Conservation (phyloP, 2,113 vertebrate genomes). For the Sebastes fasciatus region DNA sequence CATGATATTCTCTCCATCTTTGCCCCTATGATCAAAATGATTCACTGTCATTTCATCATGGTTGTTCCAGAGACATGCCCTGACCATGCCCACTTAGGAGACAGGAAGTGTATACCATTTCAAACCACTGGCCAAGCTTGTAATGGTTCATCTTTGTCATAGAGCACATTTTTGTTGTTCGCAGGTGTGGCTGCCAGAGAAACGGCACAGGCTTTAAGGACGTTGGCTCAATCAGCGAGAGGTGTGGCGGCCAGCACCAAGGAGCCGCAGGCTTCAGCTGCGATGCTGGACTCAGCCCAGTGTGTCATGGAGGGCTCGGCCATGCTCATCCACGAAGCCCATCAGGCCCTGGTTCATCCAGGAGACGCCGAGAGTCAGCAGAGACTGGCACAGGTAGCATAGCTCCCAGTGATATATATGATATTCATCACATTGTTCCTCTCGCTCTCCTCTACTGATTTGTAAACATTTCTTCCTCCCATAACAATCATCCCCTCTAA, state of each 20-base stretch:
- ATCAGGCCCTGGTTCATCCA: constrained; percentile 93
- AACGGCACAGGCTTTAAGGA: constrained; percentile 96
- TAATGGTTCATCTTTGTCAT: no score
- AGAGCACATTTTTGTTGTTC: neutral
- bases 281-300: constrained; percentile 95
- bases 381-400: constrained; percentile 93
- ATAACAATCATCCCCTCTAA: constrained; percentile 65
- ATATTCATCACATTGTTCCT: constrained; percentile 36
- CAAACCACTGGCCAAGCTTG: no score
- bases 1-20: neutral
- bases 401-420: neutral
- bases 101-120: no score
- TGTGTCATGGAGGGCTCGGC: constrained; percentile 99
- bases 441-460: constrained; percentile 34
- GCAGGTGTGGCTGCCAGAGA: constrained; percentile 96
- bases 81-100: no score
- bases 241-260: constrained; percentile 95
- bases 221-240: constrained; percentile 93
- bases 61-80: neutral
- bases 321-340: constrained; percentile 96
- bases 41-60: neutral
- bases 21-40: neutral
- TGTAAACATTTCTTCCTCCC: constrained; percentile 59
- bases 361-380: constrained; percentile 98
- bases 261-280: constrained; percentile 90